Evolutionary conservation across 2,113 vertebrate genomes (phyloP).

Genomic region (Nothoprocta perdicaria): DNA sequence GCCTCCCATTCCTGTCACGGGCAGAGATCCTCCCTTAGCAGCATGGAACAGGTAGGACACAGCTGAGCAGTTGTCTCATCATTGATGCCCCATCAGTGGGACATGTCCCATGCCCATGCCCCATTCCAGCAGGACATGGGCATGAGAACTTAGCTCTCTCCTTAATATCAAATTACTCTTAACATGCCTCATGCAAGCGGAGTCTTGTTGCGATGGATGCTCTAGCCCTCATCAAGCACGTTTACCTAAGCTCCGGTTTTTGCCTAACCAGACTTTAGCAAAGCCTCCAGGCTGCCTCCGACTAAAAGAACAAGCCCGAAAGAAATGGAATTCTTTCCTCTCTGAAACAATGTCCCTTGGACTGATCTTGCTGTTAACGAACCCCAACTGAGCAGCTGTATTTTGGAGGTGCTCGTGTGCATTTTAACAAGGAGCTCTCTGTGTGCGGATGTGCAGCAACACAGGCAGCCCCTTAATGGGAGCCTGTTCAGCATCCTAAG

Average conservation of each 20-base stretch:
- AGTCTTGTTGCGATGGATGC: not conserved
- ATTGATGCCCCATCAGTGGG: not conserved
- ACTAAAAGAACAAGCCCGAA: not conserved
- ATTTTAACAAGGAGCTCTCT: constrained; percentile 46
- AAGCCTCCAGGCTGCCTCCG: not conserved
- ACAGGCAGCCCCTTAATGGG: not conserved
- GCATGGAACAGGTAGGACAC: rapidly evolving
- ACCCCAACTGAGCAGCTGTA: constrained; percentile 20
- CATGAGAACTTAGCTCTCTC: not conserved
- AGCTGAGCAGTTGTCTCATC: not conserved
- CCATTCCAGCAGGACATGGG: not conserved
- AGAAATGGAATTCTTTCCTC: constrained; percentile 27
- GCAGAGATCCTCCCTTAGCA: not conserved
- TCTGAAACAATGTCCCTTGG: constrained; percentile 38
- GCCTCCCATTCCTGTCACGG: not conserved
- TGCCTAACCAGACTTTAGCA: rapidly evolving
- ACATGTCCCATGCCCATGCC: no score
- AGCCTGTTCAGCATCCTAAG: constrained; percentile 49
- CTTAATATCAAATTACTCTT: not conserved
- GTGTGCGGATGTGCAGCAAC: not conserved
- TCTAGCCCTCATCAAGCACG: not conserved
- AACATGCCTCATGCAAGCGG: rapidly evolving
- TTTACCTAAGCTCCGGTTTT: not conserved
- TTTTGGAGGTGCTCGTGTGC: constrained; percentile 20
- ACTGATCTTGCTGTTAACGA: constrained; percentile 38